phyloP scores from a whole-genome alignment of 2,888 invertebrate species.

The Callimorpha dominula region DNA sequence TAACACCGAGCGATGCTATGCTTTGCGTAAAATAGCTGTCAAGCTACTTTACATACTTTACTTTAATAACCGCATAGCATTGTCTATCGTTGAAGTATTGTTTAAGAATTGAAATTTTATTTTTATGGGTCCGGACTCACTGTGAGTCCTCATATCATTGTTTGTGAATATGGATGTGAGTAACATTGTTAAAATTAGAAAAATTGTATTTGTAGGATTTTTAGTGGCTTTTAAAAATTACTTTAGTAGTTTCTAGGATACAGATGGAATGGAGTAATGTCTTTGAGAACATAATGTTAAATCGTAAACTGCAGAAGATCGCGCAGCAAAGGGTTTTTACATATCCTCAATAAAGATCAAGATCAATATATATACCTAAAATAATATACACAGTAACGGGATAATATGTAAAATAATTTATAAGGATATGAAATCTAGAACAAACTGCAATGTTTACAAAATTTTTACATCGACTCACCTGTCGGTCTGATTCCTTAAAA shows the following conservation, averaged over 20 bases:
- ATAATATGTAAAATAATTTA: background rate
- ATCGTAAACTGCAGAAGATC: background rate
- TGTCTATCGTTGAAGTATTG: no score
- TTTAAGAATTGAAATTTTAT: no score
- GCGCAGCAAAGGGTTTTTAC: background rate
- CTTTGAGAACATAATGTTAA: background rate
- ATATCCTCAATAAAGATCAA: no score
- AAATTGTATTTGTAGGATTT: background rate
- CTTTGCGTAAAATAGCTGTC: no score
- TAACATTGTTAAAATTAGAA: background rate
- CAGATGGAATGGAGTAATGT: background rate
- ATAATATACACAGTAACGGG: background rate
- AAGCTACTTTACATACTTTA: no score
- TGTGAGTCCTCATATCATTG: background rate
- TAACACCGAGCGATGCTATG: no score
- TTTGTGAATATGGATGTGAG: no score
- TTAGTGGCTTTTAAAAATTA: background rate
- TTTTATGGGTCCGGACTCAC: no score
- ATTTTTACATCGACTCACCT: constrained; percentile 62
- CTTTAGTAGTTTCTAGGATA: background rate
- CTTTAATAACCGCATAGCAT: no score
- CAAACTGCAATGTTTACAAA: constrained; percentile 45
- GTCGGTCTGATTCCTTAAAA: constrained; percentile 85
- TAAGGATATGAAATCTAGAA: background rate
- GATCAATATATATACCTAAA: background rate